Percentiles rank a stretch among this genome's conserved stretches.
Conservation (phyloP, 2,888 invertebrate genomes). For the Hypsopygia costalis region DNA sequence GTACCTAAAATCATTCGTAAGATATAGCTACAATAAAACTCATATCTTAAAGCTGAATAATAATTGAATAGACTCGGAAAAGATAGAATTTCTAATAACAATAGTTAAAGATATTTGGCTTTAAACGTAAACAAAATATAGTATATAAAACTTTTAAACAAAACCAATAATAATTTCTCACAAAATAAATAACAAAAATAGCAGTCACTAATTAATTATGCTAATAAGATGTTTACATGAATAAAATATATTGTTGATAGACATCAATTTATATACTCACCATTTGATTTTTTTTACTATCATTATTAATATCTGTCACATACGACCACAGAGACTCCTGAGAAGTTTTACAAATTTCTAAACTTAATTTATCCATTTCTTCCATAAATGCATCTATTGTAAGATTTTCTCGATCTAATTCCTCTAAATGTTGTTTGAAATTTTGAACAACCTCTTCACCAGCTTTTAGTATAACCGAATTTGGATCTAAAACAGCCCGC, state of each 20-base stretch:
- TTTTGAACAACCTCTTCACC: slow-evolving; percentile 42
- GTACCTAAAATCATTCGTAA: slow-evolving; percentile 53
- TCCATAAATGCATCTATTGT: slow-evolving; percentile 60
- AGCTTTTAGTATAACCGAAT: slow-evolving; percentile 39
- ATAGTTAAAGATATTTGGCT: no score
- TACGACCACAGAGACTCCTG: slow-evolving; percentile 68
- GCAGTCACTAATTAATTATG: no score
- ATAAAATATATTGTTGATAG: no score
- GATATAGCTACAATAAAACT: no score
- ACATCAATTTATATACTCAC: slow-evolving; percentile 36
- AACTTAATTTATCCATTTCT: slow-evolving; percentile 66
- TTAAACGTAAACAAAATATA: no score
- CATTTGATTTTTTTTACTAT: slow-evolving; percentile 65
- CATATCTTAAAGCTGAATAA: no score
- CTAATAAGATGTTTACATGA: no score
- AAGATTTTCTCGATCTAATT: slow-evolving; percentile 49
- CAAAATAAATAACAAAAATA: no score
- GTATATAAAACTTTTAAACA: no score
- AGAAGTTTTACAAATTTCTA: slow-evolving; percentile 66
- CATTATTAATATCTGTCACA: slow-evolving; percentile 62
- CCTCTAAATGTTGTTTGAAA: slow-evolving; percentile 52
- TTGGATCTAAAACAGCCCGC: slow-evolving; percentile 60
- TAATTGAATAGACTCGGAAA: no score
- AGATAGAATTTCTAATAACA: no score
- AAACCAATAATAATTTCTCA: no score